Evolutionary conservation across 2,888 invertebrate genomes (phyloP), one percentile per base, ranked within the genome.

Genomic region (Choreutis nemorana): DNA sequence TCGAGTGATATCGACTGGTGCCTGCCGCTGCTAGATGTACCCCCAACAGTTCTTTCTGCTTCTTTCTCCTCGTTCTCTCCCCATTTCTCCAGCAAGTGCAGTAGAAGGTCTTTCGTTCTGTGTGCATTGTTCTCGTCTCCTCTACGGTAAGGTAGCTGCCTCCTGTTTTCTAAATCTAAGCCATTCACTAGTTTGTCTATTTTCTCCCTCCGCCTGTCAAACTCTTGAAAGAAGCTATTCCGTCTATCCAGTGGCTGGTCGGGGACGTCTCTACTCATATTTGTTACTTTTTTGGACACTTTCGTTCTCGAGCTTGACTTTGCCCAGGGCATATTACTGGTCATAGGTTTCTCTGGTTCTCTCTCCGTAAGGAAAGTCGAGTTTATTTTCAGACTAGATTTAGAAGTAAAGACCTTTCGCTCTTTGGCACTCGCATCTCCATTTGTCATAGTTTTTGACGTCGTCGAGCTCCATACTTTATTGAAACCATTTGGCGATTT

Each of bases 1-100:
- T 90, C 90, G 28, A 87, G 70, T 14, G 90, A 90, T 41, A 91
- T 83, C 10, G 90, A 90, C 47, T 88, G 87, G 42, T 88, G 87
- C 32, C 73, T 48, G 3, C 68, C 71, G 6, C 64, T 62, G 27
- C 64, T 75, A 0, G 77, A 67, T 2, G 78, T 77, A 0, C 83
- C 82, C 10, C 79, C 80, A 2, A 84, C 75, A 36, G 83, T 71
- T 39, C 80, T 61, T 51, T 75, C 50, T 39, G 70, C 53, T 58
- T 81, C 47, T 43, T 65, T 50, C 59, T 72, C 73, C 45, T 62
- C 72, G 40, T 56, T 81, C n/a, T 85, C 86, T 25, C 89, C 88
- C 86, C 90, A 91, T 54, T 89, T 89, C 42, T 89, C 87, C 28
- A 91, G 59, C 32, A 91, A 71, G 52, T 89, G 87, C 14, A 91